Percentiles rank a stretch among this genome's conserved stretches.
Evolutionary conservation across 2,113 vertebrate species (phyloP).

Genomic region (Dromaius novaehollandiae): DNA sequence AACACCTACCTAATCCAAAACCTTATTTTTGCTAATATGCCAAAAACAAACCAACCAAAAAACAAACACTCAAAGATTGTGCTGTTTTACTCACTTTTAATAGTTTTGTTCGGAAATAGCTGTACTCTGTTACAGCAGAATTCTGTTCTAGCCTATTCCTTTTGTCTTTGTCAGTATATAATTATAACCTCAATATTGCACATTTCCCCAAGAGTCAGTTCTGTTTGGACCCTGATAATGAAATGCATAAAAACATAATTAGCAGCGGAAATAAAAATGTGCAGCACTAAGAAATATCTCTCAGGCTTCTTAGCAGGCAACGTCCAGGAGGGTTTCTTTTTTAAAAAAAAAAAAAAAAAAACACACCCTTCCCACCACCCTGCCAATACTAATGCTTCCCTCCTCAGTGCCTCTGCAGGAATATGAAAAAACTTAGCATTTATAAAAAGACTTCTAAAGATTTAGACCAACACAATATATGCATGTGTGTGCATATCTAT

Average conservation of each 20-base stretch:
- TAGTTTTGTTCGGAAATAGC: constrained; percentile 73
- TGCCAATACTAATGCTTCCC: background rate
- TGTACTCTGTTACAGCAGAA: constrained; percentile 46
- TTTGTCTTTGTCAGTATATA: constrained; percentile 35
- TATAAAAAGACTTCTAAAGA: constrained; percentile 8
- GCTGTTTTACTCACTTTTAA: constrained; percentile 44
- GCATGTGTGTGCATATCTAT: background rate
- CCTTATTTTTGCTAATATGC: constrained; percentile 27
- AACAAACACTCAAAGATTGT: constrained; percentile 48
- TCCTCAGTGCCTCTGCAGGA: constrained; percentile 32
- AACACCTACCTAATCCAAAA: constrained; percentile 67
- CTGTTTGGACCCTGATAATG: constrained; percentile 79
- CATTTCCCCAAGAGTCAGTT: constrained; percentile 71
- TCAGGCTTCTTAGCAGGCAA: background rate
- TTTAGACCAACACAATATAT: background rate
- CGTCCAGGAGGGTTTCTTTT: constrained; percentile 16
- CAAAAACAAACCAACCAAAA: constrained; percentile 16
- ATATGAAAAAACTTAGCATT: background rate
- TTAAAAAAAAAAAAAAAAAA: background rate
- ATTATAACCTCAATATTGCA: constrained; percentile 70
- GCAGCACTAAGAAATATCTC: constrained; percentile 62
- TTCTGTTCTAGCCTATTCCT: constrained; percentile 48
- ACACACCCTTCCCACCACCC: constrained; percentile 15
- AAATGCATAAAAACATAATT: constrained; percentile 77
- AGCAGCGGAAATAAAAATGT: constrained; percentile 74